Conservation (phyloP, 2,888 invertebrate genomes). For the Hemaris fuciformis region DNA sequence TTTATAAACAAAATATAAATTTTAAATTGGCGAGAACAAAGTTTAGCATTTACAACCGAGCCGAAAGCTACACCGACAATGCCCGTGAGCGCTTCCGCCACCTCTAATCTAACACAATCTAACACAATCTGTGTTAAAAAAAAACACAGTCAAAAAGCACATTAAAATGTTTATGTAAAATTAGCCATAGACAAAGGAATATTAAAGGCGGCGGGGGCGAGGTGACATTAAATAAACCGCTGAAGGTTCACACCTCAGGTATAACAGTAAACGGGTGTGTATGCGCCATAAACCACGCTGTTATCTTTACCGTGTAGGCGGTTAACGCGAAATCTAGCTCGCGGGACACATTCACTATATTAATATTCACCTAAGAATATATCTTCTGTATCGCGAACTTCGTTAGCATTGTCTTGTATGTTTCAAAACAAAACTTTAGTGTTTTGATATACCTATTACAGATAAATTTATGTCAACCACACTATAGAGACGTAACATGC, state of each 20-base stretch:
- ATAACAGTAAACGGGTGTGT: conserved; percentile 33
- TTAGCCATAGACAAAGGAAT: not conserved
- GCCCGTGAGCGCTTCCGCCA: too few species aligned
- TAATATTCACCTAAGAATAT: not conserved
- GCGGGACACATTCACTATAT: not conserved
- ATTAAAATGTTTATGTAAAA: not conserved
- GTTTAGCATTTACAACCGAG: too few species aligned
- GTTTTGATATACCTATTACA: too few species aligned
- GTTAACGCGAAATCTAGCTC: conserved; percentile 15
- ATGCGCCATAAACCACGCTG: conserved; percentile 28
- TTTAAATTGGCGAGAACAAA: too few species aligned
- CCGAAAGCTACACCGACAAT: too few species aligned
- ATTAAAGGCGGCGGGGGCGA: not conserved
- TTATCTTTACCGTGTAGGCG: conserved; percentile 8
- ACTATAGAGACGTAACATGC: too few species aligned
- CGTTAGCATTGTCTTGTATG: not conserved
- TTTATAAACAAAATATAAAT: too few species aligned
- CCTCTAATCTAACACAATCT: too few species aligned
- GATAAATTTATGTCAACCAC: too few species aligned
- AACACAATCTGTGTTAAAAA: too few species aligned
- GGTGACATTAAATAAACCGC: conserved; percentile 16
- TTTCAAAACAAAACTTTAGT: too few species aligned
- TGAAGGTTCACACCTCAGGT: conserved; percentile 27
- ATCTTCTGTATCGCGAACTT: not conserved
- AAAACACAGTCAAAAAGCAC: too few species aligned